Percentiles rank a stretch among this genome's conserved stretches.
Evolutionary conservation across 2,797 vertebrate genomes (phyloP).

Genomic region (Bucorvus abyssinicus): DNA sequence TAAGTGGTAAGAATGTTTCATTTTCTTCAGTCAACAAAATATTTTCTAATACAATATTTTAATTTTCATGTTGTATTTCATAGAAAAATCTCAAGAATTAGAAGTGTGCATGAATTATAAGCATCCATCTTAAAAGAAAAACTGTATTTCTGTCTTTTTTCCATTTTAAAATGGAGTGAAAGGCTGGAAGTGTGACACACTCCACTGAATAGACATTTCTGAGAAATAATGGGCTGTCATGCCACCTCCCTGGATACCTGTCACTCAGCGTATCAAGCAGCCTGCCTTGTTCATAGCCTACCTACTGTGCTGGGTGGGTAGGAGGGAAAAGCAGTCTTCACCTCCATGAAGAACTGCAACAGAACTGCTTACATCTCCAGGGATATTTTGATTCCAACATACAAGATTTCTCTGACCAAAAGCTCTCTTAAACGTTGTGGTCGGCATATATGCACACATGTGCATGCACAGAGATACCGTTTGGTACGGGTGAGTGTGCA

Average conservation of each 20-base stretch:
- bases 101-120: background rate
- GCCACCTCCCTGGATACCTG: conserved; percentile 11
- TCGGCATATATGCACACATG: rapidly evolving
- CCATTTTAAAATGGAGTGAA: background rate
- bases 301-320: background rate
- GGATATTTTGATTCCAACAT: background rate
- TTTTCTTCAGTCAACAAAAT: background rate
- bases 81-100: background rate
- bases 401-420: background rate
- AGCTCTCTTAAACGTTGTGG: background rate
- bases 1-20: background rate
- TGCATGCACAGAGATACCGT: background rate
- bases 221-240: conserved; percentile 52
- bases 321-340: conserved; percentile 1
- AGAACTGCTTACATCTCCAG: background rate
- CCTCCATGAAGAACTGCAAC: background rate
- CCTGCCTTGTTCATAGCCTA: background rate
- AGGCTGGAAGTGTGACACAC: conserved; percentile 28
- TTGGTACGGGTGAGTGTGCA: rapidly evolving
- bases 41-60: background rate
- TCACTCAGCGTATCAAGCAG: conserved; percentile 20
- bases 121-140: background rate
- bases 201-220: conserved; percentile 9
- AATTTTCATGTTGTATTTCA: background rate
- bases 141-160: background rate